Percentiles rank a stretch among this genome's conserved stretches.
phyloP scores from a whole-genome alignment of 2,797 vertebrate species.

The Platyrinchus mystaceus region DNA sequence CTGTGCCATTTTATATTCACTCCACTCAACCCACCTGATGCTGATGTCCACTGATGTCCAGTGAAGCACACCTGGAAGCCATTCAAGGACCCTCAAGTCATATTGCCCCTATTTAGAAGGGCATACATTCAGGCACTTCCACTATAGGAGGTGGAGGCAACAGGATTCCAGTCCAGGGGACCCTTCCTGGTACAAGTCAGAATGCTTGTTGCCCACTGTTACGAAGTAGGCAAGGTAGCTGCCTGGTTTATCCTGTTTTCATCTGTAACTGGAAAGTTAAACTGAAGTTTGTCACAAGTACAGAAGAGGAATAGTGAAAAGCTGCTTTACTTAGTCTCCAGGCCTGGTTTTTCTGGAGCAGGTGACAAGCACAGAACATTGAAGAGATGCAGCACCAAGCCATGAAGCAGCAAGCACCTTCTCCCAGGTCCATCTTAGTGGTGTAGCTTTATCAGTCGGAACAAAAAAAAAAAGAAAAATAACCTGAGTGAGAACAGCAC shows the following conservation, averaged over 20 bases:
- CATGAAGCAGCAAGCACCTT: neutral
- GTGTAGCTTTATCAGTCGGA: neutral
- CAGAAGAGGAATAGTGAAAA: neutral
- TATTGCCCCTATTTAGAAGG: neutral
- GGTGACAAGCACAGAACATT: neutral
- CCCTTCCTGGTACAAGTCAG: neutral
- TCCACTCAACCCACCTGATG: neutral
- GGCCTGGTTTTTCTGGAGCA: neutral
- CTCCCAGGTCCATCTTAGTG: neutral
- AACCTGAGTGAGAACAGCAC: constrained; percentile 24
- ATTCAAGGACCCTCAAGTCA: neutral
- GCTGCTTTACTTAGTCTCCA: neutral
- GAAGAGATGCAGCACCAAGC: neutral
- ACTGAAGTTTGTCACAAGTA: neutral
- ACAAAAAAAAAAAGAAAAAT: neutral
- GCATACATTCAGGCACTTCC: neutral
- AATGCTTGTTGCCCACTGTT: neutral
- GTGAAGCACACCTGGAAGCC: neutral
- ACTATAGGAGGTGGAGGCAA: neutral
- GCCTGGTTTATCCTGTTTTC: neutral
- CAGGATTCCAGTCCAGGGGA: neutral
- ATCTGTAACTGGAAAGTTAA: neutral
- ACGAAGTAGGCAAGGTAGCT: neutral
- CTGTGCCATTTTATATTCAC: neutral
- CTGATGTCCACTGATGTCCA: neutral